Evolutionary conservation across 2,113 vertebrate species (phyloP).

Genomic region (Dicentrarchus labrax): DNA sequence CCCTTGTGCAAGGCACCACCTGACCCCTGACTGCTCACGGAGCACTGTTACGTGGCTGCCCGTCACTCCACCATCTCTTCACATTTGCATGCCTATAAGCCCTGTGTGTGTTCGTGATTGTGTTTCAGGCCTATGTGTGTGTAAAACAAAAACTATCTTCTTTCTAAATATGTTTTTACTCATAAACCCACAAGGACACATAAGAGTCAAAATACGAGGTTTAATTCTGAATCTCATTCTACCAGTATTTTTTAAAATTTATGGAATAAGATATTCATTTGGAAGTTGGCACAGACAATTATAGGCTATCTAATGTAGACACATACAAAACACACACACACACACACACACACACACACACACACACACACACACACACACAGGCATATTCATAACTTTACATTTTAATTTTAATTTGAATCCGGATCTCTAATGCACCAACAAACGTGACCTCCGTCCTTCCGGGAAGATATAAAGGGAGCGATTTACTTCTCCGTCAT

Average conservation of each 20-base stretch:
- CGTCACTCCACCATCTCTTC: too few relatives aligned
- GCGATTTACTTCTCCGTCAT: accelerated
- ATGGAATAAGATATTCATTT: not conserved
- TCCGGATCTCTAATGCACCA: not conserved
- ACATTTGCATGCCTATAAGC: too few relatives aligned
- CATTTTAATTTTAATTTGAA: not conserved
- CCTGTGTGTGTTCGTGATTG: too few relatives aligned
- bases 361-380: not conserved
- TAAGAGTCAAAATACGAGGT: not conserved
- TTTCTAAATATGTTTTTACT: not conserved
- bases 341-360: not conserved
- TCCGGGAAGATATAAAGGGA: not conserved
- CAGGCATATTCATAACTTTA: not conserved
- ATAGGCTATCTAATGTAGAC: not conserved
- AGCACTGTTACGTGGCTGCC: too few relatives aligned
- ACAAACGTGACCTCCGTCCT: not conserved
- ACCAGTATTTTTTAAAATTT: not conserved
- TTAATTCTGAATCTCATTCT: not conserved
- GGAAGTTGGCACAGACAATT: not conserved
- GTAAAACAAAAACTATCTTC: too few relatives aligned
- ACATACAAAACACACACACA: not conserved
- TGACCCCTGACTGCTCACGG: too few relatives aligned
- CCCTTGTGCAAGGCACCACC: too few relatives aligned
- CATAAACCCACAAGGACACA: not conserved
- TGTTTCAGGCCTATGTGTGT: too few relatives aligned